A percentile compares a stretch with the other conserved stretches of the same genome.
Conservation (phyloP, 1,140 invertebrate genomes). For the Macrosteles quadrilineatus region DNA sequence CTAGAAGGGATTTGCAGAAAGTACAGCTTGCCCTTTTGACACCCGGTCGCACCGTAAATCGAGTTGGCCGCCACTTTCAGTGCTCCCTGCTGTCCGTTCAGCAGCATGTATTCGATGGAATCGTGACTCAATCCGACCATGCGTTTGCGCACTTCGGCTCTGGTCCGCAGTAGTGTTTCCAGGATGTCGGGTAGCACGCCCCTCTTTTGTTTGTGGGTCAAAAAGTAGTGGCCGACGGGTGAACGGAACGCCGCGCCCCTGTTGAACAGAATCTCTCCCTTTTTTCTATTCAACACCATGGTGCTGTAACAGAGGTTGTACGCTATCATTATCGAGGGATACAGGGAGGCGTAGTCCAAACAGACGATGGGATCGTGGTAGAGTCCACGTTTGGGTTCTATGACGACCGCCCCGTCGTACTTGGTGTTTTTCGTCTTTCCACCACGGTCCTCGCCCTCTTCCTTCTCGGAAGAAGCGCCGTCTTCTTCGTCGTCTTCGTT, state of each 20-base stretch:
- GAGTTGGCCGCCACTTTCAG: constrained; percentile 17
- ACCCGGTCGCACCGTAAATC: background rate
- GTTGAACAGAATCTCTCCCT: background rate
- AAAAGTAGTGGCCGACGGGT: background rate
- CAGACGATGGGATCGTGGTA: constrained; percentile 63
- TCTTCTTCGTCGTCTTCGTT: background rate
- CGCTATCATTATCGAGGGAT: constrained; percentile 76
- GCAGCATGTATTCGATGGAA: background rate
- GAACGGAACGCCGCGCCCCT: background rate
- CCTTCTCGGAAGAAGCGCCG: too few relatives aligned
- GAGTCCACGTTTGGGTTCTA: background rate
- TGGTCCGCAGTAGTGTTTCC: background rate
- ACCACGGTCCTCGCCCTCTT: background rate
- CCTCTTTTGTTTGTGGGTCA: background rate
- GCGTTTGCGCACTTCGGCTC: background rate
- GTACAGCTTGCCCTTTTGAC: background rate
- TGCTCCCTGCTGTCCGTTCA: background rate
- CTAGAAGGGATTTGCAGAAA: background rate
- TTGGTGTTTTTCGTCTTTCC: background rate
- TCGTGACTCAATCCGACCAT: background rate
- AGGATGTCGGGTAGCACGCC: background rate
- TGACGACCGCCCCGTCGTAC: background rate
- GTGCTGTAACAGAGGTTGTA: constrained; percentile 64
- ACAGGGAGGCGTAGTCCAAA: constrained; percentile 72
- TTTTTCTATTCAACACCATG: background rate